These are phyloP conservation scores for Polymixis flavicincta DNA, from an alignment of 2,888 invertebrate species.

Conservation along the genomic window DNA sequence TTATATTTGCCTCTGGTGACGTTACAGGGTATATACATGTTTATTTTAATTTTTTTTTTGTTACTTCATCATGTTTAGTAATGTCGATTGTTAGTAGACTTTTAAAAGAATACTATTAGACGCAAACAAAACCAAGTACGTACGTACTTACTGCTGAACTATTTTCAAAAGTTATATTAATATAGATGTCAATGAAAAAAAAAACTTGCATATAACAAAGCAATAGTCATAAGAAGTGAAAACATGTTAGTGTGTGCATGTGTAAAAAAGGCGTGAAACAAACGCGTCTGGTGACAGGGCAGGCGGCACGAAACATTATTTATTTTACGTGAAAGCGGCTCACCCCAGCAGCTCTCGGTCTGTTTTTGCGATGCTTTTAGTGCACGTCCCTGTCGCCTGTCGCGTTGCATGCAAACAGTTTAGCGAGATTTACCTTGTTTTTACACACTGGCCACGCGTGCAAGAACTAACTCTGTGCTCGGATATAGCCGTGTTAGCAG, in stretches of 20 bases:
- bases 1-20: no score
- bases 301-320: constrained; percentile 85
- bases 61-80: no score
- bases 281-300: constrained; percentile 76
- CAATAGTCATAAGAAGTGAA: constrained; percentile 58
- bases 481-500: constrained; percentile 12
- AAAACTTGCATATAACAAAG: neutral
- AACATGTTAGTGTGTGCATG: constrained; percentile 70
- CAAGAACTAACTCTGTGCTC: constrained; percentile 51
- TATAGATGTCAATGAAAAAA: no score
- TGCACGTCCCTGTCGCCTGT: constrained; percentile 71
- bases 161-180: neutral
- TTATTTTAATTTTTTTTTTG: no score
- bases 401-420: constrained; percentile 84
- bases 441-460: constrained; percentile 63
- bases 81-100: neutral
- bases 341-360: constrained; percentile 61
- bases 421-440: constrained; percentile 78
- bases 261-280: constrained; percentile 75
- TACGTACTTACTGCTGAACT: no score
- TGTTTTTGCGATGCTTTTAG: constrained; percentile 81
- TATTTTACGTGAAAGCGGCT: constrained; percentile 83
- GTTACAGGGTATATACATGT: no score
- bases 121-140: no score
- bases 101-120: neutral